phyloP scores from a whole-genome alignment of 2,888 invertebrate species.

The Sicus ferrugineus region DNA sequence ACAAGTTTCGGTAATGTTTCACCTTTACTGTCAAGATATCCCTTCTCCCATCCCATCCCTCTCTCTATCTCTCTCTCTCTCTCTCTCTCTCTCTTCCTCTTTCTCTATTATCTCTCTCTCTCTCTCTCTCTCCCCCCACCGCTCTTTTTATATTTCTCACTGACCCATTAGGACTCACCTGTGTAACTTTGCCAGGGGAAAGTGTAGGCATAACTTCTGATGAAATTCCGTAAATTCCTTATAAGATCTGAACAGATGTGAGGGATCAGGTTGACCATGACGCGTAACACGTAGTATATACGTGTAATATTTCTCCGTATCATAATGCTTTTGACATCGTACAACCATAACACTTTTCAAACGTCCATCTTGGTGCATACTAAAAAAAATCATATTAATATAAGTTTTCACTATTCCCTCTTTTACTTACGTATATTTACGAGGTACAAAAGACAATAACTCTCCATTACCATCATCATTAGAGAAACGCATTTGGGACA shows the following conservation, averaged over 20 bases:
- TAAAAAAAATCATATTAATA: conserved; percentile 61
- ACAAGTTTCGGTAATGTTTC: too few species aligned
- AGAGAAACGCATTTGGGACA: conserved; percentile 91
- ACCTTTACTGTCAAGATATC: too few species aligned
- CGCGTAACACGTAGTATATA: conserved; percentile 86
- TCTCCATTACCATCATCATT: conserved; percentile 85
- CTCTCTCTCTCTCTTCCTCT: neutral
- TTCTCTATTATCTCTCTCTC: neutral
- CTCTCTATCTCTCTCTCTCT: too few species aligned
- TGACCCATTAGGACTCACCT: conserved; percentile 70
- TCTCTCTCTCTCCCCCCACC: neutral
- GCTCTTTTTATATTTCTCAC: neutral
- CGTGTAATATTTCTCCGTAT: conserved; percentile 97
- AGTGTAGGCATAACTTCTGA: conserved; percentile 90
- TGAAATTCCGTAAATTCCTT: conserved; percentile 97
- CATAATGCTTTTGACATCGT: conserved; percentile 93
- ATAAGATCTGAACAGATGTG: conserved; percentile 91
- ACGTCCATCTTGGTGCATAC: conserved; percentile 89
- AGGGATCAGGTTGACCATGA: conserved; percentile 84
- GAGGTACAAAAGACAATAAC: conserved; percentile 90
- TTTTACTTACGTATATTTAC: conserved; percentile 84
- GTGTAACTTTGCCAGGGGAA: conserved; percentile 89
- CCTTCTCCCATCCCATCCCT: too few species aligned
- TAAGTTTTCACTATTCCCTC: neutral
- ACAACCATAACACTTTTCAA: conserved; percentile 85